Conservation (phyloP, 2,113 vertebrate species). For the Synodontis membranacea region DNA sequence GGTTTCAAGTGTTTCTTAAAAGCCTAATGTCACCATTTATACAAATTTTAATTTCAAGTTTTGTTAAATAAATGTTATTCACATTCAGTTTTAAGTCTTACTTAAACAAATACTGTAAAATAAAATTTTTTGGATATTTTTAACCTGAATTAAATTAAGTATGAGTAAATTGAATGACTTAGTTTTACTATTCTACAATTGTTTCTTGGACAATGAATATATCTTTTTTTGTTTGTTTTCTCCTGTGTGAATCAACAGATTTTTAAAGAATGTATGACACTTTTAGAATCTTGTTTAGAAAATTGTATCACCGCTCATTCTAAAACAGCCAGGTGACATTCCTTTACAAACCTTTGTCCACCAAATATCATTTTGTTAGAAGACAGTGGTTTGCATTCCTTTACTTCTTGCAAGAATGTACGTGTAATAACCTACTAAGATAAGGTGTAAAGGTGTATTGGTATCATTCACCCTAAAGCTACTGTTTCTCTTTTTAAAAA, state of each 20-base stretch:
- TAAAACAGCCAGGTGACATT: too few relatives aligned
- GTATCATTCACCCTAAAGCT: not conserved
- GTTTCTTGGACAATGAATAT: not conserved
- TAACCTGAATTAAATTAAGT: not conserved
- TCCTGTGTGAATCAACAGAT: not conserved
- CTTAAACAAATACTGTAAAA: not conserved
- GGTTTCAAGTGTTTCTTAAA: not conserved
- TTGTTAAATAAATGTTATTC: not conserved
- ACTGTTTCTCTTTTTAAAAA: not conserved
- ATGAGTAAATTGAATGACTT: not conserved
- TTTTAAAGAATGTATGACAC: not conserved
- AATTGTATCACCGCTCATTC: too few relatives aligned
- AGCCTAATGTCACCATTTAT: not conserved
- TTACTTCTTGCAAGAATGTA: not conserved
- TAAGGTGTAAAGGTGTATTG: not conserved
- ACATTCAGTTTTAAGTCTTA: too few relatives aligned
- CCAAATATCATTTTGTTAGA: not conserved
- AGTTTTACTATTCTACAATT: not conserved
- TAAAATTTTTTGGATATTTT: too few relatives aligned
- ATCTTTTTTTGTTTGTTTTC: not conserved
- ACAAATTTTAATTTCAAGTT: not conserved
- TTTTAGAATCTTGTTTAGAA: too few relatives aligned
- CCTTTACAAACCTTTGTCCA: too few relatives aligned
- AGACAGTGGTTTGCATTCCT: not conserved
- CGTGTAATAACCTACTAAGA: not conserved